Percentiles rank a stretch among this genome's conserved stretches.
These are phyloP conservation scores for Melopsittacus undulatus DNA, from an alignment of 2,797 vertebrate genomes.

Conservation along the genomic window DNA sequence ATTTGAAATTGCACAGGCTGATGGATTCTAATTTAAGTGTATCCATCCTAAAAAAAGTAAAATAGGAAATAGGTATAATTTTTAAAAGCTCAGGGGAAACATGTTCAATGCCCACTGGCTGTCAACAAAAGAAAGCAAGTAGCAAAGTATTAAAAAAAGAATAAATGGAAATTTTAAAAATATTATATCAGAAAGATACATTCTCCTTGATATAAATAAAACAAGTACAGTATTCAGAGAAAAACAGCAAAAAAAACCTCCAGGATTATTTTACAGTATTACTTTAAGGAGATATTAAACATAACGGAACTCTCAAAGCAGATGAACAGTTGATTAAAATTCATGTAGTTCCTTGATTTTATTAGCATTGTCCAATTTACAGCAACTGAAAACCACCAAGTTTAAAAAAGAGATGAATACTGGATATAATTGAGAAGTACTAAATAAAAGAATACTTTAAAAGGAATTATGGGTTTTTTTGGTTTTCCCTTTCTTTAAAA, in stretches of 20 bases:
- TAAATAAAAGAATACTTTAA: neutral
- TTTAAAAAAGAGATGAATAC: slow-evolving; percentile 1
- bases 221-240: neutral
- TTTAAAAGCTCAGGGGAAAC: neutral
- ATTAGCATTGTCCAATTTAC: neutral
- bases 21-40: neutral
- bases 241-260: neutral
- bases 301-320: neutral
- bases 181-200: neutral
- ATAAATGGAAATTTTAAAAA: neutral
- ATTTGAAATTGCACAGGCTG: neutral
- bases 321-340: neutral
- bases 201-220: neutral
- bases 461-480: neutral
- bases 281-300: neutral
- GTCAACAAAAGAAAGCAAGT: neutral
- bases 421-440: neutral
- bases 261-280: neutral
- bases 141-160: neutral
- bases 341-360: neutral
- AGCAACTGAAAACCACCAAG: neutral
- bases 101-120: neutral
- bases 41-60: neutral
- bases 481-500: neutral
- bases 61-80: neutral